Evolutionary conservation across 2,888 invertebrate species (phyloP), one percentile per base, ranked within the genome.

Genomic region (Callimorpha dominula): DNA sequence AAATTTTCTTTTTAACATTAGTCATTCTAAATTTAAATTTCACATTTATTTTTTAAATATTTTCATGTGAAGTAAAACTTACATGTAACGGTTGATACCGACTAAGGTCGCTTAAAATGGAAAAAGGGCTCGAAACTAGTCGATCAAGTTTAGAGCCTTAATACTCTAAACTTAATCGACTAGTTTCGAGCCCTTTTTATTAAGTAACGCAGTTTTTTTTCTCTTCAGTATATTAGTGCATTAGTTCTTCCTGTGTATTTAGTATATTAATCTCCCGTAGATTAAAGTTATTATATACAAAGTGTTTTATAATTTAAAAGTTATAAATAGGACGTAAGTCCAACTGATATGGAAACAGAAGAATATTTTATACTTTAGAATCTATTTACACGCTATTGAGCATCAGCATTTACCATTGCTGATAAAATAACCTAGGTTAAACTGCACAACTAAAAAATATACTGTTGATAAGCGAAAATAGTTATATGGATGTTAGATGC

Each of bases 351-450:
- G 57, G 1, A n/a, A n/a, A 11, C 9, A 11, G 6, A 52, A 17
- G 52, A 52, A 8, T 52, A 54, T 57, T 12, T 14, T 12, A 14
- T 12, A 60, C 14, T 60, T 31, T 31, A 60, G 20, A 60, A 60
- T 60, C 60, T 60, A 60, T 31, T 60, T 60, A 60, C 60, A 60
- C 60, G 31, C 20, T 60, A 60, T 60, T 60, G 31, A 31, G 31
- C 31, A 60, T 31, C 60, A 12, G 8, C 31, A 60, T 60, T 60
- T 60, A 31, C 12, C 6, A 60, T 14, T 31, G 14, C 60, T 60
- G 31, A 60, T 60, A 60, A 60, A 6, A 60, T 57, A 60, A 31
- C 31, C 31, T 60, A 60, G 20, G 11, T 60, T 4, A 31, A 60
- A 31, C 11, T 31, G 6, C 60, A 60, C n/a, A 31, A 6, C 31